Conservation (phyloP, 2,113 vertebrate species). For the Numenius arquata region DNA sequence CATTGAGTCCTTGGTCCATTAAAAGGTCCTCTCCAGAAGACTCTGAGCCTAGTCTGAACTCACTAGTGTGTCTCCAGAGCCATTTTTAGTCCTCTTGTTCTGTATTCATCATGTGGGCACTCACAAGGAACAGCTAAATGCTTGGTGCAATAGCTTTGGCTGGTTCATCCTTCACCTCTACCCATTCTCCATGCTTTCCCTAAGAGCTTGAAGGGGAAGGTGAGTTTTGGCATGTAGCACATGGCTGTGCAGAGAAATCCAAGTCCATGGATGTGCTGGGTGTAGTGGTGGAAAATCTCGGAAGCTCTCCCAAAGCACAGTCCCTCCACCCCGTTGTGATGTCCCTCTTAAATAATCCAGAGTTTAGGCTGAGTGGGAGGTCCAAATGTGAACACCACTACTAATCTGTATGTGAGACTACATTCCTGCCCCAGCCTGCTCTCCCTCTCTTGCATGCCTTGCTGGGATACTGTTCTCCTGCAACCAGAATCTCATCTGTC, state of each 20-base stretch:
- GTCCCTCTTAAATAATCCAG: not conserved
- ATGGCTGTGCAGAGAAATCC: not conserved
- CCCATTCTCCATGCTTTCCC: not conserved
- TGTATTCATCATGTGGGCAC: not conserved
- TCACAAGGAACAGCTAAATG: rapidly evolving
- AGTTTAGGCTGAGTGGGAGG: not conserved
- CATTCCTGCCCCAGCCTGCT: not conserved
- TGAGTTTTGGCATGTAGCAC: not conserved
- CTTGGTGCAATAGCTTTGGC: not conserved
- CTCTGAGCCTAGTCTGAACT: not conserved
- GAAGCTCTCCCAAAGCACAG: not conserved
- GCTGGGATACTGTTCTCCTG: not conserved
- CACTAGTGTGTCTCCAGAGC: not conserved
- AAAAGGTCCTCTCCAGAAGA: not conserved
- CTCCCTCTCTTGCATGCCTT: not conserved
- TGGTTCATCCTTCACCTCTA: not conserved
- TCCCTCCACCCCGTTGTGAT: rapidly evolving
- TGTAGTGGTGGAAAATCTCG: not conserved
- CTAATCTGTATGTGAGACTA: not conserved
- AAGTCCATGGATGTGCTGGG: not conserved
- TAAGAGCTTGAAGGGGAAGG: not conserved
- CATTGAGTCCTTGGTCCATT: not conserved
- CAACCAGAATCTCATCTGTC: not conserved
- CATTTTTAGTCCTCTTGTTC: not conserved
- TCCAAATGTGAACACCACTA: not conserved